Percentiles rank a stretch among this genome's conserved stretches.
Conservation (phyloP, 2,113 vertebrate species). For the Prionailurus viverrinus region DNA sequence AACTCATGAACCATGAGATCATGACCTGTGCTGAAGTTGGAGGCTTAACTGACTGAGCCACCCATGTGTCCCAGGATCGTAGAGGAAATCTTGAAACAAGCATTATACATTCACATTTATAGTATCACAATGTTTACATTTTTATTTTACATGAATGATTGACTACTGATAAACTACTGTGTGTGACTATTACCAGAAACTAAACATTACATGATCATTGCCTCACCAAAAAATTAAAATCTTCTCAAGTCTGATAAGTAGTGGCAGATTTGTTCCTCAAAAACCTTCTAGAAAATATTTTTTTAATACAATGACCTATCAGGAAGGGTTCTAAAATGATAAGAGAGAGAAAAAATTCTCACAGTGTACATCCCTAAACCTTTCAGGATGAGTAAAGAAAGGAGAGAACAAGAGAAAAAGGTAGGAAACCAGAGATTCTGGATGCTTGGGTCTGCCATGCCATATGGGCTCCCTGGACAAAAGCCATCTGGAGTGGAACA, state of each 20-base stretch:
- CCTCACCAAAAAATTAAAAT: background rate
- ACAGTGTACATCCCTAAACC: background rate
- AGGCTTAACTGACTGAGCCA: too few relatives aligned
- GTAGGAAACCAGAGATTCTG: background rate
- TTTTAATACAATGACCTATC: conserved; percentile 4
- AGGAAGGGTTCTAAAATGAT: background rate
- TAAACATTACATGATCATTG: background rate
- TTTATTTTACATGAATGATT: conserved; percentile 37
- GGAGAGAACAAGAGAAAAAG: background rate
- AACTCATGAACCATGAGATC: too few relatives aligned
- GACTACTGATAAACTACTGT: conserved; percentile 42
- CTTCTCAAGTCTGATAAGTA: background rate
- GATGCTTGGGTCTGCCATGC: background rate
- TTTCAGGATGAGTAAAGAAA: background rate
- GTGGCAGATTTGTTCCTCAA: conserved; percentile 9
- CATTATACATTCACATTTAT: conserved; percentile 21
- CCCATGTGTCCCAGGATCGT: background rate
- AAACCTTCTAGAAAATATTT: background rate
- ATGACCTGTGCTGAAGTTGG: too few relatives aligned
- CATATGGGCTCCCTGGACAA: background rate
- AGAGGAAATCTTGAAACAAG: conserved; percentile 17
- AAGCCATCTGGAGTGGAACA: conserved; percentile 44
- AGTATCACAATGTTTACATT: background rate
- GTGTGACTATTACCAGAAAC: background rate
- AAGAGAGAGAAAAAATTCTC: background rate